phyloP scores from a whole-genome alignment of 1,140 invertebrate genomes.

The Drosophila tropicalis region DNA sequence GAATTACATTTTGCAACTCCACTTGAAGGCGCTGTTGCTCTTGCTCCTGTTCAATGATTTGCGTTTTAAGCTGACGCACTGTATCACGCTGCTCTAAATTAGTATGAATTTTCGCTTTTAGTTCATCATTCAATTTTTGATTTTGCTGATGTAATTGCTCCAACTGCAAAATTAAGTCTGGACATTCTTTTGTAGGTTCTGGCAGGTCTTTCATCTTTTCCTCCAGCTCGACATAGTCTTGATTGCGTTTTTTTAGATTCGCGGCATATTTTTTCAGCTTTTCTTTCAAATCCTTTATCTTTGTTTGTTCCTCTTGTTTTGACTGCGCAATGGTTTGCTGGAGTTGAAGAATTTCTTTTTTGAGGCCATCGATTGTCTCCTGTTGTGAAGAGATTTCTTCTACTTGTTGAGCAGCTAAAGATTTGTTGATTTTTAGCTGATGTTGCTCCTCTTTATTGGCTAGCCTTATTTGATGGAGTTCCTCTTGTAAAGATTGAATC shows the following conservation, averaged over 20 bases:
- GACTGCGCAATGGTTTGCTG: conserved; percentile 58
- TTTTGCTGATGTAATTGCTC: conserved; percentile 36
- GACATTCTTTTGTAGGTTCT: background rate
- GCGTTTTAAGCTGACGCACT: conserved; percentile 29
- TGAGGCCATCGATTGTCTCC: conserved; percentile 75
- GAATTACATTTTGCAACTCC: conserved; percentile 42
- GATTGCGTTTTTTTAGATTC: conserved; percentile 89
- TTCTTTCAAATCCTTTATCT: conserved; percentile 84
- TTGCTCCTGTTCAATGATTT: conserved; percentile 37
- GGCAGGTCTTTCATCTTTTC: conserved; percentile 49
- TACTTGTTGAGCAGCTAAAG: conserved; percentile 62
- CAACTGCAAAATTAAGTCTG: background rate
- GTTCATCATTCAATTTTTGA: conserved; percentile 24
- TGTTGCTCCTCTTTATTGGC: conserved; percentile 41
- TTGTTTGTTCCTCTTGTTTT: conserved; percentile 35
- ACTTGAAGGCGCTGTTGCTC: conserved; percentile 43
- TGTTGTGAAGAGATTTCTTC: conserved; percentile 62
- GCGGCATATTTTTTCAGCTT: conserved; percentile 91
- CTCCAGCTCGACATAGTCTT: conserved; percentile 87
- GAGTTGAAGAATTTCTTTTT: conserved; percentile 64
- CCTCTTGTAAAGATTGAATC: conserved; percentile 83
- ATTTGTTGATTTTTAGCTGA: conserved; percentile 53
- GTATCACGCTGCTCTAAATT: conserved; percentile 29
- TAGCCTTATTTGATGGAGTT: conserved; percentile 82
- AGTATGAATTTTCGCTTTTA: conserved; percentile 36